A percentile compares a stretch with the other conserved stretches of the same genome.
phyloP scores from a whole-genome alignment of 2,888 invertebrate species.

The Caenorhabditis becei region DNA sequence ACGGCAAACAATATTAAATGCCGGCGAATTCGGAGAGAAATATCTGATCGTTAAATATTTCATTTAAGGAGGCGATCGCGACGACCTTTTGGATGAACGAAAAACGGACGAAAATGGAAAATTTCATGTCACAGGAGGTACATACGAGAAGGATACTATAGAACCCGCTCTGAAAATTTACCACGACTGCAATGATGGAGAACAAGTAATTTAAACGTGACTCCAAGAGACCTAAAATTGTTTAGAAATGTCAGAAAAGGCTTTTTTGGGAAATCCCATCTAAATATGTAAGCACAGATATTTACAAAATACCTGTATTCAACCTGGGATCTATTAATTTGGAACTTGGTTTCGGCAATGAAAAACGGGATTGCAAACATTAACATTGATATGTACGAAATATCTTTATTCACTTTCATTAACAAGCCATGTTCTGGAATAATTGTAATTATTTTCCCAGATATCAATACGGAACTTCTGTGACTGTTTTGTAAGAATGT shows the following conservation, averaged over 20 bases:
- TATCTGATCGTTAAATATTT: not conserved
- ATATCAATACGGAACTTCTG: too few species aligned
- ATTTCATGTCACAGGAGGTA: slow-evolving; percentile 62
- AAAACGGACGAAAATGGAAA: slow-evolving; percentile 60
- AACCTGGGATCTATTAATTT: slow-evolving; percentile 52
- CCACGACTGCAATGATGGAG: slow-evolving; percentile 66
- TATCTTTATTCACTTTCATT: too few species aligned
- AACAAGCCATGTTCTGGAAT: too few species aligned
- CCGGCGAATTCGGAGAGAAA: too few species aligned
- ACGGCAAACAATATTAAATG: too few species aligned
- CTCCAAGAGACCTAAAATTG: not conserved
- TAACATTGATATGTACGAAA: slow-evolving; percentile 2
- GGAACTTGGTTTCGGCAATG: slow-evolving; percentile 60
- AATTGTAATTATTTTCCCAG: too few species aligned
- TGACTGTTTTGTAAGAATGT: not conserved
- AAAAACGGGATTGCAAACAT: slow-evolving; percentile 59
- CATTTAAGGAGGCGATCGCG: slow-evolving; percentile 49
- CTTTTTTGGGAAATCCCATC: slow-evolving; percentile 51
- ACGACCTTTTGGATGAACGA: slow-evolving; percentile 60
- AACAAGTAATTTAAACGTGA: slow-evolving; percentile 25
- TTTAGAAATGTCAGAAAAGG: slow-evolving; percentile 55
- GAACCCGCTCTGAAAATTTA: slow-evolving; percentile 65
- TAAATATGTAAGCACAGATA: slow-evolving; percentile 45
- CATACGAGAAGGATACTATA: slow-evolving; percentile 44
- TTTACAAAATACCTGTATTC: slow-evolving; percentile 42